Evolutionary conservation across 2,113 vertebrate genomes (phyloP), one percentile per base, ranked within the genome.

Genomic region (Genyomyrus donnyi): DNA sequence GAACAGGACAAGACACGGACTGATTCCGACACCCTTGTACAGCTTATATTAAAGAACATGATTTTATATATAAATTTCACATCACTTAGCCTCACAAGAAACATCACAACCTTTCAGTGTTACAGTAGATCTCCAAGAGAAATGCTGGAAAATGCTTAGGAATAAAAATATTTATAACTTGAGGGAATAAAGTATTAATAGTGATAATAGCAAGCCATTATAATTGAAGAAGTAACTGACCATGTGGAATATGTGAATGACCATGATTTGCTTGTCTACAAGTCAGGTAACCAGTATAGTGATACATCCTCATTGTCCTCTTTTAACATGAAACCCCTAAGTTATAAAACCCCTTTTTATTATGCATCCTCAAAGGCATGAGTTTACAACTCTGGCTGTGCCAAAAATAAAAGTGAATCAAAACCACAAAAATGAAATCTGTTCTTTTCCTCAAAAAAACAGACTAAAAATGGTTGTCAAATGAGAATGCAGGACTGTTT

Each of bases 401-500:
- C 48, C 27, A 31, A 91, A 80, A 90, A 83, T 74, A 87, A 74
- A n/a, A 89, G 87, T 35, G n/a, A 86, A 17, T 80, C 27, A 88
- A 70, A 62, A 74, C 74, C 35, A 6, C 48, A 42, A 39, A 88
- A 88, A 88, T 46, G 88, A 80, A 85, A 89, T 89, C 89, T 89
- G 90, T 91, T 91, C 90, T 80, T 89, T 87, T 74, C 87, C 84
- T 19, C 42, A 27, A 80, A 42, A 90, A 91, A 90, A 85, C 27
- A 39, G 90, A 85, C 89, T 92, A 91, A 92, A 91, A 88, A 85
- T 62, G 77, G 88, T 89, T 92, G 90, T 91, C 91, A 91, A 86
- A 56, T 74, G 31, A 53, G 87, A 91, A 91, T 90, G 89, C 46
- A 39, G 24, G 88, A 85, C 70, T 50, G 46, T 80, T 85, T 80